Evolutionary conservation across 2,113 vertebrate genomes (phyloP).

Genomic region (Protomyctophum bolini): DNA sequence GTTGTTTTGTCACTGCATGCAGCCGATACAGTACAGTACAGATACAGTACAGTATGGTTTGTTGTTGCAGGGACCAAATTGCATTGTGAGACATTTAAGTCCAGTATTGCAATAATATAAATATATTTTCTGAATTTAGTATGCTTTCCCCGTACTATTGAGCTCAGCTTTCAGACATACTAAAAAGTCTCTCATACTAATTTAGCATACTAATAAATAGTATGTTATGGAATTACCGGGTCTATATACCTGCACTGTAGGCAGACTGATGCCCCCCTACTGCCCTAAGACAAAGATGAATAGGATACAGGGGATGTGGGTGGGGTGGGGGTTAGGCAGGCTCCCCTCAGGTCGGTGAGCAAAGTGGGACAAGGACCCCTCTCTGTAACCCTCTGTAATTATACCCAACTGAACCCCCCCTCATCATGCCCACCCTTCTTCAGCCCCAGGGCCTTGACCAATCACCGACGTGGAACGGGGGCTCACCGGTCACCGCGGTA

Average conservation of each 20-base stretch:
- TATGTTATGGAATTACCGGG: no score
- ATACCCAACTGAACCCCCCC: constrained; percentile 58
- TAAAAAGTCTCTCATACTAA: no score
- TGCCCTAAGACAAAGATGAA: constrained; percentile 34
- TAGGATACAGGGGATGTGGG: background rate
- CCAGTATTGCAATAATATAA: no score
- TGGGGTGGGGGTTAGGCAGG: constrained; percentile 2
- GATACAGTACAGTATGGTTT: no score
- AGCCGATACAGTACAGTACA: no score
- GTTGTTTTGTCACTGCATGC: no score
- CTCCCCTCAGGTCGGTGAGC: constrained; percentile 42
- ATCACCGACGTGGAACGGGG: constrained; percentile 57
- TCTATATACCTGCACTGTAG: background rate
- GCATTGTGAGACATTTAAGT: no score
- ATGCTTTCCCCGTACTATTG: no score
- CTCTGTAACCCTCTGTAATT: constrained; percentile 63
- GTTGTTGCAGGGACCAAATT: no score
- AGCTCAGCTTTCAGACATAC: no score
- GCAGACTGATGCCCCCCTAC: constrained; percentile 44
- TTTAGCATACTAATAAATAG: no score
- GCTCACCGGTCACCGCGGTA: constrained; percentile 52
- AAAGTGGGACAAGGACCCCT: constrained; percentile 61
- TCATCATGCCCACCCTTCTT: constrained; percentile 51
- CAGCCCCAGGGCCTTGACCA: constrained; percentile 52
- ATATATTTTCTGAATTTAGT: no score